Conservation (phyloP, 2,888 invertebrate genomes). For the Campopleginae sp. region DNA sequence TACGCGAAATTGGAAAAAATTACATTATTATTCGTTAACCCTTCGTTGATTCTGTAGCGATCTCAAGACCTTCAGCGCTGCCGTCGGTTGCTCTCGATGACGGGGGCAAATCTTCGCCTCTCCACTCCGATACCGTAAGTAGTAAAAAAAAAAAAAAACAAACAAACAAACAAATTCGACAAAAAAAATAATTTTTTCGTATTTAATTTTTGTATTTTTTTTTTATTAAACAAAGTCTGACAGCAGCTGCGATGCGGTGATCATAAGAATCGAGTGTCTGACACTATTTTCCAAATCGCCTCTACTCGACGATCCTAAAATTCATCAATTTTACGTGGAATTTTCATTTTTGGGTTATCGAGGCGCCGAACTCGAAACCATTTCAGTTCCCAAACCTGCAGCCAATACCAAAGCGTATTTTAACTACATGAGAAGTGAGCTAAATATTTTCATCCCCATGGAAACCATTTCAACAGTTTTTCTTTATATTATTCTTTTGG, state of each 20-base stretch:
- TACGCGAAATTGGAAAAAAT: conserved; percentile 1
- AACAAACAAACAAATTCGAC: background rate
- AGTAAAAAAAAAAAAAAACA: conserved; percentile 17
- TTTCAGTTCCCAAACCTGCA: conserved; percentile 73
- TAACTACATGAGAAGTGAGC: conserved; percentile 66
- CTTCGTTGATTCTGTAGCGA: conserved; percentile 8
- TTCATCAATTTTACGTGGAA: conserved; percentile 77
- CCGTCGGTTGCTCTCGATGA: background rate
- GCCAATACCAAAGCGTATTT: conserved; percentile 60
- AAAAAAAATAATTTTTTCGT: background rate
- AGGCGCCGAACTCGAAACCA: conserved; percentile 78
- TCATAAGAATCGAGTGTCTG: conserved; percentile 75
- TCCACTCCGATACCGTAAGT: conserved; percentile 34
- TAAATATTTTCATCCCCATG: background rate
- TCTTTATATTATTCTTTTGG: background rate
- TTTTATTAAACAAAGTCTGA: conserved; percentile 38
- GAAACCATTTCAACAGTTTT: background rate
- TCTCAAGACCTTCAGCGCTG: background rate
- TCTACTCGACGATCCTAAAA: conserved; percentile 71
- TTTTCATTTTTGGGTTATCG: conserved; percentile 78
- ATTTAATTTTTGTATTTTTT: background rate
- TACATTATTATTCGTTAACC: background rate
- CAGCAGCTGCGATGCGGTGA: conserved; percentile 69
- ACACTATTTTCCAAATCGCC: conserved; percentile 71
- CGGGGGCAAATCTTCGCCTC: conserved; percentile 28